These are phyloP conservation scores for Neoniphon sammara DNA, from an alignment of 2,797 vertebrate species.

Conservation along the genomic window DNA sequence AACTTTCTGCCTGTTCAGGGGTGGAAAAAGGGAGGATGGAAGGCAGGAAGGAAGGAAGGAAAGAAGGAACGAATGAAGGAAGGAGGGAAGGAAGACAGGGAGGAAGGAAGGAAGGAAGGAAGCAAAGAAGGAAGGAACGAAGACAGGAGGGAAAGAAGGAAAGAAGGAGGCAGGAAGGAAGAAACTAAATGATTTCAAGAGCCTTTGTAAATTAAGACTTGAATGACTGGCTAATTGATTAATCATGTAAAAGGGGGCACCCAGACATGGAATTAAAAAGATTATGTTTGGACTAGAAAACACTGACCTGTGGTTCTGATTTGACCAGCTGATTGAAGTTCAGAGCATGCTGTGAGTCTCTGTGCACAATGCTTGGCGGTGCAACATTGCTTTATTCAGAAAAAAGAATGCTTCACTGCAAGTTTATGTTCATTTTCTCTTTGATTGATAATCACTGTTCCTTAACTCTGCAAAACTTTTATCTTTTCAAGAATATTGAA, in stretches of 20 bases:
- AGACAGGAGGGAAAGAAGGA: too few species aligned
- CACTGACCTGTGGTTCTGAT: neutral
- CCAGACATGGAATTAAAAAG: neutral
- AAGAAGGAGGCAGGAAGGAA: too few species aligned
- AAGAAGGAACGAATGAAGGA: too few species aligned
- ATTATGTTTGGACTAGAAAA: neutral
- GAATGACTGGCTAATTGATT: neutral
- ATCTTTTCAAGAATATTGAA: neutral
- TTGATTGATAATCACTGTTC: neutral
- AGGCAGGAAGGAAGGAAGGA: too few species aligned
- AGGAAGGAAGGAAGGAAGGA: too few species aligned
- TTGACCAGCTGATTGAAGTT: neutral
- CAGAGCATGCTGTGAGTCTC: constrained; percentile 2
- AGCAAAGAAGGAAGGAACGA: too few species aligned
- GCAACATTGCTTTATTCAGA: neutral
- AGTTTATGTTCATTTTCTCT: neutral
- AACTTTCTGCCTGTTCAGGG: neutral
- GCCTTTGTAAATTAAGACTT: too few species aligned
- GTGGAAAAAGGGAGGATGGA: neutral
- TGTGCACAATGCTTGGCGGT: neutral
- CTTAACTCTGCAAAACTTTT: too few species aligned
- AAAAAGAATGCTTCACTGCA: neutral
- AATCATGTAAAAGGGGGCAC: neutral
- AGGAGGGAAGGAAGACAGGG: too few species aligned
- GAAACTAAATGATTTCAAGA: too few species aligned